Conservation (phyloP, 2,113 vertebrate species). For the Nicator chloris region DNA sequence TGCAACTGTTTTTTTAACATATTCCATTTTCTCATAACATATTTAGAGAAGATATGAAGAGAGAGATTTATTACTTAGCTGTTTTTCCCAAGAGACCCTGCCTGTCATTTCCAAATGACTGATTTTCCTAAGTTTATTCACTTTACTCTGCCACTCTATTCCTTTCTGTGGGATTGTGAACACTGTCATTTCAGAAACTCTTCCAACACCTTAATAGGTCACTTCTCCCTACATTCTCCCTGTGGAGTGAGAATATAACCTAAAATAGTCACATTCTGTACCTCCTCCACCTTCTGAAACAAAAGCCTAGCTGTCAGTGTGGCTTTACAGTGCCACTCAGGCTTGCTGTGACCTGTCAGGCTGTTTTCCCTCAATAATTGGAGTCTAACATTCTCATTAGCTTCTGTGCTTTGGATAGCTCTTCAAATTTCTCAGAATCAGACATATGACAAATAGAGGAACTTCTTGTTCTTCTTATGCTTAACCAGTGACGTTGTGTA, state of each 20-base stretch:
- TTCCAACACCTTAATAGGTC: background rate
- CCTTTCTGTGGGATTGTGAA: background rate
- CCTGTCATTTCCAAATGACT: background rate
- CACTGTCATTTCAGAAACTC: background rate
- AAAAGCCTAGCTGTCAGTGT: background rate
- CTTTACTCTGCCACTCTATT: background rate
- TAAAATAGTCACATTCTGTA: background rate
- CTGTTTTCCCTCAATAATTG: background rate
- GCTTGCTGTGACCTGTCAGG: background rate
- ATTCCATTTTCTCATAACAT: background rate
- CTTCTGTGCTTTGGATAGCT: background rate
- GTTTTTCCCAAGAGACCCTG: background rate
- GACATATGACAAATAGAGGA: background rate
- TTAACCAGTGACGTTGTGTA: background rate
- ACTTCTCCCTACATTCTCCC: background rate
- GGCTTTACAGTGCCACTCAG: background rate
- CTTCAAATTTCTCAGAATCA: background rate
- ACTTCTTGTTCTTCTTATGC: background rate
- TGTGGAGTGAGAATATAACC: background rate
- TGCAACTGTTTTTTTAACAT: background rate
- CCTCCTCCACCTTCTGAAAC: background rate
- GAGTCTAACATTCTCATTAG: background rate
- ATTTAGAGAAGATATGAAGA: background rate
- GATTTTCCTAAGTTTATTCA: background rate
- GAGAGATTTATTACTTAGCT: background rate